These are phyloP conservation scores for Phaonia tiefii DNA, from an alignment of 2,888 invertebrate genomes.

Conservation along the genomic window DNA sequence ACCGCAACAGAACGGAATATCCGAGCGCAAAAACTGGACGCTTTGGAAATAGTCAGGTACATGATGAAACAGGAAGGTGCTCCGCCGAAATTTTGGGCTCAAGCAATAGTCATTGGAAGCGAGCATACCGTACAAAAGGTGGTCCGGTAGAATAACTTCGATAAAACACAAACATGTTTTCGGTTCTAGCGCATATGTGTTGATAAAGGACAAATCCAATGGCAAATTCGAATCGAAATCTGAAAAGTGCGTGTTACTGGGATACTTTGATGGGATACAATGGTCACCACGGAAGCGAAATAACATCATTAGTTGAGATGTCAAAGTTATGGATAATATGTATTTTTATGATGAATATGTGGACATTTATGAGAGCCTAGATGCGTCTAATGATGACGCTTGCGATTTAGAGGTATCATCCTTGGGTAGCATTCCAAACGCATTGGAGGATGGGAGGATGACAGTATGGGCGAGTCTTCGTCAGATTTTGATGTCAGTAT, in stretches of 20 bases:
- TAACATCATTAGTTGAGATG: constrained; percentile 60
- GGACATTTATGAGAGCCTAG: background rate
- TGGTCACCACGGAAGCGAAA: constrained; percentile 41
- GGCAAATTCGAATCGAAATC: constrained; percentile 57
- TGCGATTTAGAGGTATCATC: background rate
- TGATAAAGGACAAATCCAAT: too few species aligned
- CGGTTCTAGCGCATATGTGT: constrained; percentile 47
- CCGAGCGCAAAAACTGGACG: too few species aligned
- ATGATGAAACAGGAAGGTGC: constrained; percentile 70
- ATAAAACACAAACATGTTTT: constrained; percentile 50
- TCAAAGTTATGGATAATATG: constrained; percentile 54
- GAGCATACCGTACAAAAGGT: constrained; percentile 46
- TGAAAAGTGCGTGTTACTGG: too few species aligned
- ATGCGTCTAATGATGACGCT: background rate
- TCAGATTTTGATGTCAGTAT: too few species aligned
- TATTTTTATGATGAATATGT: constrained; percentile 51
- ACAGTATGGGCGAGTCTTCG: too few species aligned
- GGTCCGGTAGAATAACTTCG: constrained; percentile 50
- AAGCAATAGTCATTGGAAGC: constrained; percentile 64
- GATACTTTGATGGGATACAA: constrained; percentile 63
- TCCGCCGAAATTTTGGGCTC: constrained; percentile 70
- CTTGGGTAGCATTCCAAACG: too few species aligned
- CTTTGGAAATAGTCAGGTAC: too few species aligned
- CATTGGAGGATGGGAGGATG: too few species aligned
- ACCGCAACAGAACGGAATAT: constrained; percentile 69